Base-by-base conservation (phyloP, 2,888 invertebrate species). In the Abscondita cerata region DNA sequence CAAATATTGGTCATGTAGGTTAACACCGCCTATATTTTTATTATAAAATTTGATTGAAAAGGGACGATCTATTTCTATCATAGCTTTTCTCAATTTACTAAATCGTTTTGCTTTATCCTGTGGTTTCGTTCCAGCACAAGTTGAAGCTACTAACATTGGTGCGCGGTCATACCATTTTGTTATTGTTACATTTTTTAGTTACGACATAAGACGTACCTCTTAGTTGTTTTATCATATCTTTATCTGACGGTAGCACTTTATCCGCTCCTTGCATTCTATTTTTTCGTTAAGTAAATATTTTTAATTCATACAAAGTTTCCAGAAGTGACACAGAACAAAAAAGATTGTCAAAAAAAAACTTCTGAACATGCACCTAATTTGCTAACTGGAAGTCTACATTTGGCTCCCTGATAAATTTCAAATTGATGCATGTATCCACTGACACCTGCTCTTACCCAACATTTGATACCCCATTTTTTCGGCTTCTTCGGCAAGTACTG, bases 381-480 rank as follows among this genome's bases (percentile, higher is more conserved):
- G 16, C 41, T 41, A 2, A 12, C 16, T 15, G 41, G 9, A 41
- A 6, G 15, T 8, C 13, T 13, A n/a, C 16, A 13, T 15, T 16
- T 16, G 16, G 52, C 52, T 33, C 56, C 60, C 56, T 64, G 56
- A 36, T 61, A 60, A 36, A 64, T 52, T 61, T 64, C 60, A 57
- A 64, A 64, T n/a, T 36, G 20, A 25, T 46, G 56, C 60, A 64
- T 52, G 31, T 64, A 64, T 9, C 60, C 56, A 52, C 52, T 61
- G 18, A 36, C 48, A 36, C 52, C 46, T 33, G 64, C 64, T 47
- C 60, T 51, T 6, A 61, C 52, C 60, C 60, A 64, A 52, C 44
- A 38, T 61, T 64, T 64, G 6, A 64, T 20, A 15, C 64, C 61
- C 64, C 64, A 61, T 53, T 64, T 64, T 25, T 25, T 25, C 25